These are phyloP conservation scores for Phlogophora meticulosa DNA, from an alignment of 2,888 invertebrate species.

Conservation along the genomic window DNA sequence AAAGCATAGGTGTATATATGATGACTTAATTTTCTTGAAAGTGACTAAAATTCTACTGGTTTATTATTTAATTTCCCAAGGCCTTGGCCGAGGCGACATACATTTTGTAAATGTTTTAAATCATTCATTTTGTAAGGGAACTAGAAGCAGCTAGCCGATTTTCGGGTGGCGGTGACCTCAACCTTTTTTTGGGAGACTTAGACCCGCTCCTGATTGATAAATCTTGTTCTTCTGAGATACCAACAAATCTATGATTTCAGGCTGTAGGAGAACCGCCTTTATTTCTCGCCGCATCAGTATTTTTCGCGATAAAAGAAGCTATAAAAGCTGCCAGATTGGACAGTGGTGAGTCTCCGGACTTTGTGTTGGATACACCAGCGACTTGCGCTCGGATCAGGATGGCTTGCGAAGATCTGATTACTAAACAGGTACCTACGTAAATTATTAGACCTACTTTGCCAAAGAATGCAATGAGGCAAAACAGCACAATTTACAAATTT, in stretches of 20 bases:
- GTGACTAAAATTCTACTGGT: too few species aligned
- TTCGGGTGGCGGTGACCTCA: too few species aligned
- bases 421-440: constrained; percentile 92
- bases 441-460: not conserved
- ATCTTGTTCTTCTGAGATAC: not conserved
- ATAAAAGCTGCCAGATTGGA: constrained; percentile 94
- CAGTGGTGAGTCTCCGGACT: constrained; percentile 90
- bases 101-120: too few species aligned
- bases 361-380: constrained; percentile 95
- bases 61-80: too few species aligned
- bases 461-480: not conserved
- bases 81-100: too few species aligned
- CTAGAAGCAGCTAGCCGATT: too few species aligned
- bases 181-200: too few species aligned
- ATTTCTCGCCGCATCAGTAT: constrained; percentile 95
- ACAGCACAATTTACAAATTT: not conserved
- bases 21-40: too few species aligned
- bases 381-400: constrained; percentile 97
- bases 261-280: constrained; percentile 99
- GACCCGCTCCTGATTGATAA: too few species aligned
- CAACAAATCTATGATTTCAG: constrained; percentile 85
- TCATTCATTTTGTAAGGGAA: too few species aligned
- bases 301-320: constrained; percentile 97
- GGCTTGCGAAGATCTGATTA: constrained; percentile 96
- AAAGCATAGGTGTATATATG: too few species aligned